Evolutionary conservation across 2,888 invertebrate genomes (phyloP).

Genomic region (Pachycephus smyrnensis): DNA sequence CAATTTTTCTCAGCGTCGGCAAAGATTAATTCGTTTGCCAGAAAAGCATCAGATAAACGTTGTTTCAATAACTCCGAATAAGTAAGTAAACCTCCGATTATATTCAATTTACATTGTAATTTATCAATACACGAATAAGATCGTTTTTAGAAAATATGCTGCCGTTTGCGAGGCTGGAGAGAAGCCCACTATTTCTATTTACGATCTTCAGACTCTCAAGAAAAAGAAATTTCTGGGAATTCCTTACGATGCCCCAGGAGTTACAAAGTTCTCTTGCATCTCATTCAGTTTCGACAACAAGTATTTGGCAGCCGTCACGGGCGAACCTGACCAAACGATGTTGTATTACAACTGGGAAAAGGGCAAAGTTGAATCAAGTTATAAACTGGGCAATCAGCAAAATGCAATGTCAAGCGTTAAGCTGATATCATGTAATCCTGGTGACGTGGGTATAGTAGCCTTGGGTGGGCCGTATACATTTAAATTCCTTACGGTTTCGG

Average conservation of each 20-base stretch:
- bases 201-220: conserved; percentile 78
- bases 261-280: conserved; percentile 77
- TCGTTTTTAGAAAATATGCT: conserved; percentile 69
- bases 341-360: conserved; percentile 87
- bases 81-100: conserved; percentile 67
- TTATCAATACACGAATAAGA: not conserved
- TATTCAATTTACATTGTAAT: not conserved
- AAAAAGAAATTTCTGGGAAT: conserved; percentile 76
- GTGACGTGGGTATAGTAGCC: conserved; percentile 80
- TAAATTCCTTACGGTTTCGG: conserved; percentile 81
- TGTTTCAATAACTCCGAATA: conserved; percentile 76
- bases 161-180: conserved; percentile 76
- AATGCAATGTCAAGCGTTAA: conserved; percentile 76
- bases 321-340: conserved; percentile 85
- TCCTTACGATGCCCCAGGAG: conserved; percentile 71
- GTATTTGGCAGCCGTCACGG: conserved; percentile 82
- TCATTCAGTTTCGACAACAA: conserved; percentile 87
- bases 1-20: conserved; percentile 78
- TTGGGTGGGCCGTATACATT: conserved; percentile 76
- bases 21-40: conserved; percentile 78
- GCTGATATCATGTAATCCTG: conserved; percentile 81
- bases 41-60: conserved; percentile 77
- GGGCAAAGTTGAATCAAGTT: conserved; percentile 81
- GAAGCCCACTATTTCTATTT: conserved; percentile 77
- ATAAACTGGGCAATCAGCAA: conserved; percentile 78